Base-by-base conservation (phyloP, 1,140 invertebrate species). In the Lasioglossum baleicum region DNA sequence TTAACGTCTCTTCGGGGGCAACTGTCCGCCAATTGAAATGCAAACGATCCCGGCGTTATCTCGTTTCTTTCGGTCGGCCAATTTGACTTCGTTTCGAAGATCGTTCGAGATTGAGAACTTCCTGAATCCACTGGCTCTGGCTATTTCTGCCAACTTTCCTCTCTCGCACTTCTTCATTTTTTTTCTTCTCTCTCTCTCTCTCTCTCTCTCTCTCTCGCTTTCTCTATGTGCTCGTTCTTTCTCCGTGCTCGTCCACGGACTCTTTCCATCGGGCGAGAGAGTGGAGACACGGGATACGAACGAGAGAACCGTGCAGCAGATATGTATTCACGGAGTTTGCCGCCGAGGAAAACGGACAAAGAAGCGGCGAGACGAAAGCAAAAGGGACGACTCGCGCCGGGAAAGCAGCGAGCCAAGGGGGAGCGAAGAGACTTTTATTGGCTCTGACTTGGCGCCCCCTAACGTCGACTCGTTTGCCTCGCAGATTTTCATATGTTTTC, bases 401-500 rank as follows among this genome's bases (percentile, higher is more conserved):
- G 75, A 76, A 73, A 72, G 75, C 51, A 58, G 35, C 56, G 76
- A 87, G 88, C 86, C 78, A 87, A 87, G 86, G 86, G 83, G 85
- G 87, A 84, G 78, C 85, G 81, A 86, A 89, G 89, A 91, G 90
- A 92, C 86, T 93, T 93, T 93, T 93, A 93, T 92, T 93, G 91
- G 92, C 90, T 89, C 90, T 90, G 91, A 93, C 91, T 92, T 88
- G 90, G 88, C 90, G 90, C 89, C 88, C 90, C 88, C 88, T 88
- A 91, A 91, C 90, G 90, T 89, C 82, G 90, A 87, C 89, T 92
- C 90, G 88, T 92, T 92, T 92, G 90, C 90, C 88, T 91, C 91
- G 87, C 90, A 91, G 92, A 93, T 93, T 92, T 93, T 93, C 92
- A 92, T 93, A 92, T 91, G 92, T 92, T 91, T 92, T 91, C 91